These are phyloP conservation scores for Odocoileus virginianus DNA, from an alignment of 2,113 vertebrate species.

Conservation along the genomic window DNA sequence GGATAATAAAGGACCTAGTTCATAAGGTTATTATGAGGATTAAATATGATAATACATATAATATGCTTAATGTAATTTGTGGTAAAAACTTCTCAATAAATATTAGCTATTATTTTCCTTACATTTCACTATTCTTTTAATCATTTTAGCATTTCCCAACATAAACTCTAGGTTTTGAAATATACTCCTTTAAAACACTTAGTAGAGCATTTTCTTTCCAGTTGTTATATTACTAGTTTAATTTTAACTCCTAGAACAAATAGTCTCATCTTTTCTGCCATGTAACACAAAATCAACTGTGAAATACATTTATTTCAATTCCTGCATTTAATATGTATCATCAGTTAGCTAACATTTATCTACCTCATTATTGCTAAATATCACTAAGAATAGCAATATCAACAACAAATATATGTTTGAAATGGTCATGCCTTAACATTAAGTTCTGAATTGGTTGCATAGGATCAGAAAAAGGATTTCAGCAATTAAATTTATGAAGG, in stretches of 20 bases:
- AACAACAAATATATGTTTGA: background rate
- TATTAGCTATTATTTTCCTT: conserved; percentile 3
- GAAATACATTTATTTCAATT: background rate
- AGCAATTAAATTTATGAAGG: background rate
- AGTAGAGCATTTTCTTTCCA: background rate
- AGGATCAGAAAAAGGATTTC: background rate
- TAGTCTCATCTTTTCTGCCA: background rate
- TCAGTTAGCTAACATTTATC: background rate
- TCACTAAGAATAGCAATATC: background rate
- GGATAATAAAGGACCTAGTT: background rate
- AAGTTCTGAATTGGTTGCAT: background rate
- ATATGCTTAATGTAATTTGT: background rate
- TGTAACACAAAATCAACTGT: background rate
- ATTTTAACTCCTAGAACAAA: background rate
- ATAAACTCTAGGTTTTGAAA: conserved; percentile 3
- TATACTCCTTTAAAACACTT: background rate
- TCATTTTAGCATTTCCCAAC: background rate
- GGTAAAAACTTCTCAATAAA: background rate
- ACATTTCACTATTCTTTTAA: conserved; percentile 17
- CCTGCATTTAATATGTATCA: background rate
- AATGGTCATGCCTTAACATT: background rate
- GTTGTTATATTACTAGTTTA: background rate
- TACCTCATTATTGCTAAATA: background rate
- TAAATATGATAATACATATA: background rate
- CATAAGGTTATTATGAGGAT: background rate